phyloP scores from a whole-genome alignment of 53 echinoderm and acorn worm species.

The Paracentrotus lividus region DNA sequence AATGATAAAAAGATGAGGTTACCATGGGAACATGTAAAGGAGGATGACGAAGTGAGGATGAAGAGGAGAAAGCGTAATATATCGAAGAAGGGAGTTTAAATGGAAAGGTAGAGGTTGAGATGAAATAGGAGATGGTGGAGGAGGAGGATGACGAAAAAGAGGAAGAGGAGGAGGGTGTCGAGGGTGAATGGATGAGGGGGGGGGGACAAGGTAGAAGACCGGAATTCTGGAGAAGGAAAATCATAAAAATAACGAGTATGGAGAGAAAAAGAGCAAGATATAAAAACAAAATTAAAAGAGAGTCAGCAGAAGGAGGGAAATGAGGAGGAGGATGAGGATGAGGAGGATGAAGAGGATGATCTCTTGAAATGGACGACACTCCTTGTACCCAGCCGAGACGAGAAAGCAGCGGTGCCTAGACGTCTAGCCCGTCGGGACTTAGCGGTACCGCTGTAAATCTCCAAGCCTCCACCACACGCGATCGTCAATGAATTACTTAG shows the following conservation, averaged over 20 bases:
- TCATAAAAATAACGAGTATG: too few relatives aligned
- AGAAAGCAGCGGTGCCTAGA: constrained; percentile 1
- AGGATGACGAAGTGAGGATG: background rate
- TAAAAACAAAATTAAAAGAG: too few relatives aligned
- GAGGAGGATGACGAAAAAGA: background rate
- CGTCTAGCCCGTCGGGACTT: constrained; percentile 60
- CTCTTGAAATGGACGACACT: too few relatives aligned
- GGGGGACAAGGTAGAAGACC: too few relatives aligned
- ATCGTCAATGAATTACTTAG: constrained; percentile 60
- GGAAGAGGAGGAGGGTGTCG: background rate
- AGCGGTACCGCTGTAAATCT: constrained; percentile 65
- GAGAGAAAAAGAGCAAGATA: too few relatives aligned
- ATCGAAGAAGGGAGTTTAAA: background rate
- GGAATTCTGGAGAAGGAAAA: too few relatives aligned
- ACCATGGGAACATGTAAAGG: too few relatives aligned
- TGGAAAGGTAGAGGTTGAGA: background rate
- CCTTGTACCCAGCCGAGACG: too few relatives aligned
- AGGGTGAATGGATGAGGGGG: too few relatives aligned
- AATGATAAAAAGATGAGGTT: too few relatives aligned
- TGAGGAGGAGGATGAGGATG: background rate
- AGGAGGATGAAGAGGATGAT: background rate
- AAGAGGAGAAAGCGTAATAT: background rate
- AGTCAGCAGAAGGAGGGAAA: too few relatives aligned
- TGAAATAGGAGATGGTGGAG: background rate
- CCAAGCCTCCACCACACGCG: constrained; percentile 29